A percentile compares a stretch with the other conserved stretches of the same genome.
Conservation (phyloP, 2,113 vertebrate genomes). For the Laterallus jamaicensis region DNA sequence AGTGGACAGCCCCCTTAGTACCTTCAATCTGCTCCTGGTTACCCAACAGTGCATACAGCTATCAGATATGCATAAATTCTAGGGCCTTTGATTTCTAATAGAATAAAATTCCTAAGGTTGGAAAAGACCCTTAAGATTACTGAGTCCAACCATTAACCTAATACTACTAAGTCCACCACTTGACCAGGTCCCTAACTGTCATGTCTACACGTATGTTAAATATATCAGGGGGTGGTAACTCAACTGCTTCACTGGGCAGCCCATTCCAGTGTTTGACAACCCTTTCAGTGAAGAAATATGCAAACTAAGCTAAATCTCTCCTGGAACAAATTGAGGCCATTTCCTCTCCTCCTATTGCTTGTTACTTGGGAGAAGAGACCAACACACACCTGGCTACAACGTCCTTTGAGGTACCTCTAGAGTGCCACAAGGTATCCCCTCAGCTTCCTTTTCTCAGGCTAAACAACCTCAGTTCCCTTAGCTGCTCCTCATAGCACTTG, state of each 20-base stretch:
- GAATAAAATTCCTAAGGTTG: background rate
- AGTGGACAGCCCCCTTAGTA: background rate
- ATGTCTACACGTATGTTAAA: fast-evolving
- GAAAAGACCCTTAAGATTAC: background rate
- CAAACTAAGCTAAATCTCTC: background rate
- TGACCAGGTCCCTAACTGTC: background rate
- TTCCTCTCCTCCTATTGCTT: fast-evolving
- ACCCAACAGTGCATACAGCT: background rate
- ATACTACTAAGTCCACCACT: background rate
- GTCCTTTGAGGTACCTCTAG: background rate
- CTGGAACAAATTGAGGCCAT: fast-evolving
- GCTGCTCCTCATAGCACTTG: fast-evolving
- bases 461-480: background rate
- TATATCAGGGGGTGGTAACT: background rate
- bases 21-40: background rate
- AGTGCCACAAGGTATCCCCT: background rate
- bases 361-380: background rate
- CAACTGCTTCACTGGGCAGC: background rate
- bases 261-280: background rate
- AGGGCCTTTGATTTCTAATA: background rate
- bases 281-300: background rate
- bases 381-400: background rate
- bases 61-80: background rate
- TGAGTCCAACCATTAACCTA: background rate
- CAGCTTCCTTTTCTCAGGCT: background rate